Conservation (phyloP, 2,797 vertebrate species). For the Coendou prehensilis region DNA sequence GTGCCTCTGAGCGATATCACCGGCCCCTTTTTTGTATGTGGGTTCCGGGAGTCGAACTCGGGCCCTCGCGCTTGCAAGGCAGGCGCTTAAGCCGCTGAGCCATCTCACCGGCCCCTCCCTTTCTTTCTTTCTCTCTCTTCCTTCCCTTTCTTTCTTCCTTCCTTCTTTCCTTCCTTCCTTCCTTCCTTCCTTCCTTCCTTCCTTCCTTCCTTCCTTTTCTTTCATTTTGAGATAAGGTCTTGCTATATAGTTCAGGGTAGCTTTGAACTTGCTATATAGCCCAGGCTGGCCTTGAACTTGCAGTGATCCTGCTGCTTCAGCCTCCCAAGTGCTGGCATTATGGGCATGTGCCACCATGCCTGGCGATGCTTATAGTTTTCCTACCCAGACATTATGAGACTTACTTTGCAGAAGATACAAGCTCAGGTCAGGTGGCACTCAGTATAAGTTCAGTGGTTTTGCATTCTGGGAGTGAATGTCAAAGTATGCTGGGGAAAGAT, state of each 20-base stretch:
- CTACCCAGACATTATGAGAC: not conserved
- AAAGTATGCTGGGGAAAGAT: conserved; percentile 11
- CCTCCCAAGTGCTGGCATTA: not conserved
- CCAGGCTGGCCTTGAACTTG: not conserved
- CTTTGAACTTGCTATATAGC: not conserved
- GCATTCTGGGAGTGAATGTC: conserved; percentile 23
- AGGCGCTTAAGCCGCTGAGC: too few relatives aligned
- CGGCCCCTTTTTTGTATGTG: too few relatives aligned
- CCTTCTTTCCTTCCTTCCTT: too few relatives aligned
- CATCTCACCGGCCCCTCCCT: too few relatives aligned
- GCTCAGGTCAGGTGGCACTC: not conserved
- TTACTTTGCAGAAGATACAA: conserved; percentile 53
- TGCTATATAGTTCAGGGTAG: not conserved
- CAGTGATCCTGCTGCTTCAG: not conserved
- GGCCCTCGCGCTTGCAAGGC: too few relatives aligned
- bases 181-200: accelerated
- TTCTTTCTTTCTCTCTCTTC: too few relatives aligned
- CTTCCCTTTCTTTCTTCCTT: too few relatives aligned
- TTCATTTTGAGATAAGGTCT: not conserved
- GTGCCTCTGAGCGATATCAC: too few relatives aligned
- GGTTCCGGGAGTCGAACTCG: too few relatives aligned
- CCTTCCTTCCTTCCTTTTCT: accelerated
- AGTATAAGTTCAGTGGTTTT: conserved; percentile 44
- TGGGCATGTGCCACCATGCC: not conserved
- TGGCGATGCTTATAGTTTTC: not conserved